phyloP scores from a whole-genome alignment of 2,888 invertebrate species.

The Limnephilus rhombicus region DNA sequence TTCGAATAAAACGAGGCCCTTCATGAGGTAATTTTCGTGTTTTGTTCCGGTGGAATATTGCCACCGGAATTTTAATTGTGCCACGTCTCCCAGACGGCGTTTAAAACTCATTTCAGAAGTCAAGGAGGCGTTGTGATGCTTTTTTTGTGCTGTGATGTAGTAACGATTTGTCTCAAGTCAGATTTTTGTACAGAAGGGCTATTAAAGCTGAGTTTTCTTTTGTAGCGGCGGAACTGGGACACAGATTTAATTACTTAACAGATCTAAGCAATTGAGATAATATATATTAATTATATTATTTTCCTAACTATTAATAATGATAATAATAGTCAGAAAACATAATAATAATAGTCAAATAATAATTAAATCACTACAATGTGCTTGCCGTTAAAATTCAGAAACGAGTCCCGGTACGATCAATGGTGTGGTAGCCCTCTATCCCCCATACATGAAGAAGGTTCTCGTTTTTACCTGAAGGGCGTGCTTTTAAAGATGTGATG shows the following conservation, averaged over 20 bases:
- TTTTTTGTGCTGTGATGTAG: neutral
- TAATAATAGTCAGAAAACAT: no score
- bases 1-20: neutral
- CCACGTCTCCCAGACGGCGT: conserved; percentile 17
- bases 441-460: no score
- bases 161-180: conserved; percentile 1
- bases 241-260: neutral
- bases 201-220: neutral
- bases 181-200: neutral
- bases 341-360: no score
- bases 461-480: no score
- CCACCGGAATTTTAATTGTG: conserved; percentile 36
- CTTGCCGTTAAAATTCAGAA: no score
- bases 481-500: no score
- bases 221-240: neutral
- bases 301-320: no score
- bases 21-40: conserved; percentile 46
- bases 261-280: neutral
- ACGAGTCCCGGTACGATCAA: no score
- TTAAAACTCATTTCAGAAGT: neutral
- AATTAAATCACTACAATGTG: no score
- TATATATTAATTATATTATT: no score
- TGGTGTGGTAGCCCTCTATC: no score
- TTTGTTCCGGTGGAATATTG: conserved; percentile 48
- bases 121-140: neutral